Percentiles rank a stretch among this genome's conserved stretches.
Conservation (phyloP, 2,888 invertebrate genomes). For the Liodrosophila aerea region DNA sequence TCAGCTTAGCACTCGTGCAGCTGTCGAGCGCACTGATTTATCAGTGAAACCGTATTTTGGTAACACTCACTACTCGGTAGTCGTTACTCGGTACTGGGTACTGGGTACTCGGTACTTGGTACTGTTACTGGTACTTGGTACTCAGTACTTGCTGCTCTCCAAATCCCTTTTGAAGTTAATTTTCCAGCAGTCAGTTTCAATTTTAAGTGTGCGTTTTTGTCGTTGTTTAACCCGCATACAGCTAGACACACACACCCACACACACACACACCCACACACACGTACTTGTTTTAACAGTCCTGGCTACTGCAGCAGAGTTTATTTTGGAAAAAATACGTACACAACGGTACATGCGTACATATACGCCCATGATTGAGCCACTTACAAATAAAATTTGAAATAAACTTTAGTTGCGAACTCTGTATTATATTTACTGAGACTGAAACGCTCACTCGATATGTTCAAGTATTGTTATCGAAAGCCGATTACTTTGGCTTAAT, state of each 20-base stretch:
- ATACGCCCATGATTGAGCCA: background rate
- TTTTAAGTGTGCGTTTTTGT: slow-evolving; percentile 50
- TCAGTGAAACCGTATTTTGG: slow-evolving; percentile 56
- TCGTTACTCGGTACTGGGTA: background rate
- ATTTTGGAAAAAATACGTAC: no score
- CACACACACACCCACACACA: no score
- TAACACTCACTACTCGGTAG: slow-evolving; percentile 34
- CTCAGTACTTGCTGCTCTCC: slow-evolving; percentile 32
- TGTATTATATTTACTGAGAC: no score
- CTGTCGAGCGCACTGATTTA: slow-evolving; percentile 65
- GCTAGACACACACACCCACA: background rate
- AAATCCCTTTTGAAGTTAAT: slow-evolving; percentile 71
- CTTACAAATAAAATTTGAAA: background rate
- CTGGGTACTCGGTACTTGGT: background rate
- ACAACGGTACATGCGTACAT: no score
- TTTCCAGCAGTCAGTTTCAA: slow-evolving; percentile 77
- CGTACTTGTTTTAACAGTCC: no score
- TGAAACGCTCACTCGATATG: no score
- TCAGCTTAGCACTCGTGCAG: slow-evolving; percentile 60
- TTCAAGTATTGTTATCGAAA: no score
- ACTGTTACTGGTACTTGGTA: slow-evolving; percentile 3
- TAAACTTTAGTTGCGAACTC: no score
- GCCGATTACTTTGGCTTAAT: no score
- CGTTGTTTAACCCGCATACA: slow-evolving; percentile 10
- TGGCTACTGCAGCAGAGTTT: background rate